Evolutionary conservation across 30 jellyfish, hydroid and myxozoan species (phyloP), one percentile per base, ranked within the genome.

Genomic region (Pseudorhiza aurosa): DNA sequence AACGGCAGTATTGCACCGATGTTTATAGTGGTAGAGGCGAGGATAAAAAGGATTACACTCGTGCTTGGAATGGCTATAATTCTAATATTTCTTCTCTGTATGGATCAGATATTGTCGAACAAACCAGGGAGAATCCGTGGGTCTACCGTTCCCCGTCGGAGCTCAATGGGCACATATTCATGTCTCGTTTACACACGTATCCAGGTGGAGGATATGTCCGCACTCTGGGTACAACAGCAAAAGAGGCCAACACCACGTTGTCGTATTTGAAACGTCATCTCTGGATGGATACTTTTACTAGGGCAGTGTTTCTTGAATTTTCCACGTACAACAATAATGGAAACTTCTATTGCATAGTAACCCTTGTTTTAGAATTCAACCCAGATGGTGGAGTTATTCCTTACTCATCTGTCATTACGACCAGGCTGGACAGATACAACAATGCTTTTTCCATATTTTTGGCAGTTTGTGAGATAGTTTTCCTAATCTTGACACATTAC

Each of bases 141-240:
- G 19, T 18, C 12, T 73, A 72, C 37, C 19, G 58, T 35, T 72
- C 88, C 26, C 68, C 28, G 17, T 14, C 58, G 4, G 85, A 72
- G 27, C 33, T 85, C 19, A 36, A 30, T 26, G 85, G 96, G 0
- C 77, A 43, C 50, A 67, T 68, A 2, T 50, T 72, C 25, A 1
- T 60, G 29, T 63, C 75, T 14, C 39, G 47, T 18, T 8, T 76
- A 2, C 76, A 67, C 56, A 55, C 95, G 14, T 91, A 84, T 65
- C 74, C 90, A 11, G 94, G 95, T 12, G 93, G 98, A 40, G 98
- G 98, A 17, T 91, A 77, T 67, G 58, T 59, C 36, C 72, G 64
- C 8, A 56, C 87, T 4, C 79, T 91, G 50, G 95, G 91, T 26
- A 59, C 37, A 18, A 42, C 92, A n/a, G n/a, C 22, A 25, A 58